phyloP scores from a whole-genome alignment of 2,113 vertebrate species.

The Vidua chalybeata region DNA sequence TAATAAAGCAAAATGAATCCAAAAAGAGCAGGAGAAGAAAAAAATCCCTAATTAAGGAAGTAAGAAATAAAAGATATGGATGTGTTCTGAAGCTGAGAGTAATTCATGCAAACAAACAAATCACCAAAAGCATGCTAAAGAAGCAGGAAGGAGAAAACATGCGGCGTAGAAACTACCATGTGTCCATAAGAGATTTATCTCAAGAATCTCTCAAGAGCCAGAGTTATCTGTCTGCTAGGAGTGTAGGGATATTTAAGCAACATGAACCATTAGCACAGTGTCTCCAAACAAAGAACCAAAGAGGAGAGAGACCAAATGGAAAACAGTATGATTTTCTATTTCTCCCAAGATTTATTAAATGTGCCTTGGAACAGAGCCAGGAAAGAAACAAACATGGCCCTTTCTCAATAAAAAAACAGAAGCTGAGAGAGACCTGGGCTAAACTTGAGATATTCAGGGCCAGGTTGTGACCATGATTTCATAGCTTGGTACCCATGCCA shows the following conservation, averaged over 20 bases:
- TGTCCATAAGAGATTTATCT: not conserved
- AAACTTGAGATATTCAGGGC: not conserved
- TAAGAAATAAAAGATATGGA: not conserved
- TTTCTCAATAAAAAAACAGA: not conserved
- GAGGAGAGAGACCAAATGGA: not conserved
- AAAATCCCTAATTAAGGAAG: not conserved
- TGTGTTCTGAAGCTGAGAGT: not conserved
- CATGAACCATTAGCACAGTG: not conserved
- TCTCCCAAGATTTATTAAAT: not conserved
- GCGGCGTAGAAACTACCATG: not conserved
- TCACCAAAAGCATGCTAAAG: not conserved
- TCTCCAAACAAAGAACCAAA: not conserved
- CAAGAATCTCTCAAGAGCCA: not conserved
- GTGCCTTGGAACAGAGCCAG: accelerated
- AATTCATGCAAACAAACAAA: conserved; percentile 12
- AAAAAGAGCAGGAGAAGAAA: not conserved
- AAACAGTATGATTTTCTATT: accelerated
- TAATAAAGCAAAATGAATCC: not conserved
- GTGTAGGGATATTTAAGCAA: not conserved
- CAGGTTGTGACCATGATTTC: not conserved
- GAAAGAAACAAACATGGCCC: accelerated
- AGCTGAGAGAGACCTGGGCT: not conserved
- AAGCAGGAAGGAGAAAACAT: not conserved
- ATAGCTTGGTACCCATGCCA: not conserved
- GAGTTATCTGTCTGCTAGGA: not conserved